Evolutionary conservation across 2,888 invertebrate species (phyloP), one percentile per base, ranked within the genome.

Genomic region (Scrobipalpa costella): DNA sequence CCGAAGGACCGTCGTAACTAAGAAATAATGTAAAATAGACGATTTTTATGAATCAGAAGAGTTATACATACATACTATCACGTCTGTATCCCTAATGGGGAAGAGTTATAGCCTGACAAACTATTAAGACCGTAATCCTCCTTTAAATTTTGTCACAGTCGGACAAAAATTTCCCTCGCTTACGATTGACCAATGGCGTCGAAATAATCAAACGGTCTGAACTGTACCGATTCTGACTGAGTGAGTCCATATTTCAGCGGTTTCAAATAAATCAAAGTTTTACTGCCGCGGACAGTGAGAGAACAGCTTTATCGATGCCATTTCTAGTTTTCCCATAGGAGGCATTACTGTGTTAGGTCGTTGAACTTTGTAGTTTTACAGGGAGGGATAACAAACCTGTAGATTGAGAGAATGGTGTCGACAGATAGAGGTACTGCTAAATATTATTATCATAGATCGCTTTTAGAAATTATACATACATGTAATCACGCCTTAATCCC

Each of bases 361-460:
- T 57, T 62, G 62, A 62, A 62, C 62, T 57, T 57, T 47, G 27
- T 38, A 38, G 38, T 57, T 38, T 19, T 55, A 15, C 55, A 55
- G 33, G 55, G 15, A n/a, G 11, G 2, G 5, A 55, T 13, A 55
- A 55, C 6, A 15, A 52, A 11, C 52, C 52, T 27, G 0, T 52
- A 0, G 19, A 6, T 2, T 15, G 7, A 3, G 7, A 5, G 11
- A 47, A 47, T 44, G 44, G 44, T 7, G 3, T 44, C 7, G 11
- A 34, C 6, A 34, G 7, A 34, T 34, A 34, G 34, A 7, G 34
- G n/a, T n/a, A n/a, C n/a, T n/a, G n/a, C n/a, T n/a, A n/a, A n/a
- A n/a, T n/a, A n/a, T n/a, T n/a, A n/a, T n/a, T n/a, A n/a, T n/a
- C n/a, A n/a, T n/a, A n/a, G n/a, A n/a, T n/a, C n/a, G n/a, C n/a